Evolutionary conservation across 1,140 invertebrate genomes (phyloP).

Genomic region (Aphelenchoides fujianensis): DNA sequence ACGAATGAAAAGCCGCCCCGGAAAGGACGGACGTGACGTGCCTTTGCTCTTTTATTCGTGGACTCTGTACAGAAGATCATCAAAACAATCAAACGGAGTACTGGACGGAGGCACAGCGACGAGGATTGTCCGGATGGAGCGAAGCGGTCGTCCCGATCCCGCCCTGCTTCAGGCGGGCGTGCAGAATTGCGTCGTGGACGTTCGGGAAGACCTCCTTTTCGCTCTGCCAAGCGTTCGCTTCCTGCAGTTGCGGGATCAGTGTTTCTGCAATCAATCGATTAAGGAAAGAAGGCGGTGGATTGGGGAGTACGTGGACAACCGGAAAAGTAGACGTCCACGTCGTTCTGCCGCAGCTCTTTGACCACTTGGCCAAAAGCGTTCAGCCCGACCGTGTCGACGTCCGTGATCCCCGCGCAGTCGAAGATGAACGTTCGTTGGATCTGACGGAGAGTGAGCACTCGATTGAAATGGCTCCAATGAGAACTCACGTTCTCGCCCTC

Average conservation of each 20-base stretch:
- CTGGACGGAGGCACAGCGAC: neutral
- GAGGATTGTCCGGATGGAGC: neutral
- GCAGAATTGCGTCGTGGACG: neutral
- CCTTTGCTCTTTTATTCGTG: too few relatives aligned
- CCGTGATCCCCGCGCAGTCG: conserved; percentile 34
- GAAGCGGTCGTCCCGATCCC: neutral
- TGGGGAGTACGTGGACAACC: neutral
- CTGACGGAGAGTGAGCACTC: too few relatives aligned
- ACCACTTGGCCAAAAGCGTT: neutral
- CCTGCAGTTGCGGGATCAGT: conserved; percentile 6
- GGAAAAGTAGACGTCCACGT: neutral
- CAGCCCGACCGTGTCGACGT: conserved; percentile 30
- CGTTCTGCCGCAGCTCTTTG: neutral
- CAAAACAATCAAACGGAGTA: neutral
- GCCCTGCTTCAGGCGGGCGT: neutral
- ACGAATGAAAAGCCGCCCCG: too few relatives aligned
- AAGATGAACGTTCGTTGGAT: conserved; percentile 29
- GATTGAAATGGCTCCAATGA: too few relatives aligned
- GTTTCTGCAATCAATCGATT: neutral
- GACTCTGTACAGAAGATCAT: too few relatives aligned
- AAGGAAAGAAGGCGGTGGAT: neutral
- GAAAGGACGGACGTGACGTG: too few relatives aligned
- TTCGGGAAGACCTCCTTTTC: conserved; percentile 8
- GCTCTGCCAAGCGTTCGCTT: conserved; percentile 5
- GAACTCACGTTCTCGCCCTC: conserved; percentile 8